Evolutionary conservation across 2,888 invertebrate species (phyloP).

Genomic region (Eupeodes luniger): DNA sequence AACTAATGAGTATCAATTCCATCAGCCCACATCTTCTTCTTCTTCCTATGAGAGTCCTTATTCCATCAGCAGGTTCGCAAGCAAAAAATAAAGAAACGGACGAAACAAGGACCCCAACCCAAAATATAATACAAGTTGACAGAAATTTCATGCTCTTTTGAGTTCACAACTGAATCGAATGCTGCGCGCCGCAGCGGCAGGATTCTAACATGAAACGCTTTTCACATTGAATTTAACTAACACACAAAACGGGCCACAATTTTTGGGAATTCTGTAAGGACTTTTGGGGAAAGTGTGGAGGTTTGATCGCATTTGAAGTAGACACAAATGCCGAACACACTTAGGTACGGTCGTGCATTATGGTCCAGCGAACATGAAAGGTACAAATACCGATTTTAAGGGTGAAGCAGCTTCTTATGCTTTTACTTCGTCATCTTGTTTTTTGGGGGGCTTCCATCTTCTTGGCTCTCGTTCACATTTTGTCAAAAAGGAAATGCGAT

Average conservation of each 20-base stretch:
- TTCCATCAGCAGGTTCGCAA: background rate
- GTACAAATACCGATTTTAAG: conserved; percentile 66
- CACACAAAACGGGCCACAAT: conserved; percentile 63
- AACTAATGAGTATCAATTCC: conserved; percentile 76
- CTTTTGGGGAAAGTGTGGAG: background rate
- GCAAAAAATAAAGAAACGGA: conserved; percentile 7
- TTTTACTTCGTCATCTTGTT: conserved; percentile 29
- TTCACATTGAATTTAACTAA: conserved; percentile 73
- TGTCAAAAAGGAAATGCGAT: conserved; percentile 62
- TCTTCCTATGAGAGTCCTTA: background rate
- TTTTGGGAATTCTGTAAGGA: background rate
- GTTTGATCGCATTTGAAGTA: conserved; percentile 48
- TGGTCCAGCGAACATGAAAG: conserved; percentile 74
- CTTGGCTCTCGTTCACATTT: conserved; percentile 52
- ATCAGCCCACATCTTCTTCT: conserved; percentile 36
- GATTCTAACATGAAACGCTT: conserved; percentile 68
- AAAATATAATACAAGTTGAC: conserved; percentile 64
- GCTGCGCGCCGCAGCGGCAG: conserved; percentile 63
- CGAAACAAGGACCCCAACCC: conserved; percentile 1
- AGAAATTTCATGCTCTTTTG: conserved; percentile 76
- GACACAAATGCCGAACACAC: conserved; percentile 29
- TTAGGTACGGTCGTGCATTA: conserved; percentile 37
- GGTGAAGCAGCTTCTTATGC: conserved; percentile 47
- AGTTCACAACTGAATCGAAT: conserved; percentile 69
- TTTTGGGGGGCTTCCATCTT: conserved; percentile 32